Conservation (phyloP, 2,888 invertebrate species). For the Nebria brevicollis region DNA sequence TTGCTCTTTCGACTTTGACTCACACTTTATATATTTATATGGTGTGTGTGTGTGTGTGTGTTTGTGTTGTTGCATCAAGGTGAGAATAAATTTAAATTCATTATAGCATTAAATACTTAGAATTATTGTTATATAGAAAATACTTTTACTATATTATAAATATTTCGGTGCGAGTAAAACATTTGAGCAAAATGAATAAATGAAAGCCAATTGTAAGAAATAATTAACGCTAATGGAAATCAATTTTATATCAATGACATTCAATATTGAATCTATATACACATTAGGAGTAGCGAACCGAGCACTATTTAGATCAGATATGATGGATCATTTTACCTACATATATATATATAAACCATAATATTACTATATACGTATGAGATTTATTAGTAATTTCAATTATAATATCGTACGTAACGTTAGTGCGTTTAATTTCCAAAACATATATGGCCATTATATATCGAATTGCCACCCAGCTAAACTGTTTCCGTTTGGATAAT, state of each 20-base stretch:
- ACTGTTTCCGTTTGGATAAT: slow-evolving; percentile 20
- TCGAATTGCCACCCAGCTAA: slow-evolving; percentile 12
- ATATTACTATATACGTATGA: not conserved
- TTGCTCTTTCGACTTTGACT: too few relatives aligned
- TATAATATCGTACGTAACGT: not conserved
- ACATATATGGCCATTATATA: slow-evolving; percentile 9
- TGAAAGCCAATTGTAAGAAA: too few relatives aligned
- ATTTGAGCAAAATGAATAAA: too few relatives aligned
- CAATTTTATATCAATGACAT: too few relatives aligned
- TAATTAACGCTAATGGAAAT: too few relatives aligned
- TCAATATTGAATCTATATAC: too few relatives aligned
- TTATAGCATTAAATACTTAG: not conserved
- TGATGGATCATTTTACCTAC: too few relatives aligned
- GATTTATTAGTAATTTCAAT: not conserved
- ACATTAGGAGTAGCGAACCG: too few relatives aligned
- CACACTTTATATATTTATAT: not conserved
- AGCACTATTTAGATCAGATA: too few relatives aligned
- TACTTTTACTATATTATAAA: too few relatives aligned
- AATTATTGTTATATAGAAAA: not conserved
- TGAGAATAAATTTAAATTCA: not conserved
- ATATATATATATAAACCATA: not conserved
- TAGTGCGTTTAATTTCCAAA: slow-evolving; percentile 17
- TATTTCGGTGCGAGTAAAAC: too few relatives aligned
- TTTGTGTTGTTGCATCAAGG: slow-evolving; percentile 5
- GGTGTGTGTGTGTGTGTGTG: not conserved